These are phyloP conservation scores for Amphiprion clarkii DNA, from an alignment of 2,797 vertebrate species.

Conservation along the genomic window DNA sequence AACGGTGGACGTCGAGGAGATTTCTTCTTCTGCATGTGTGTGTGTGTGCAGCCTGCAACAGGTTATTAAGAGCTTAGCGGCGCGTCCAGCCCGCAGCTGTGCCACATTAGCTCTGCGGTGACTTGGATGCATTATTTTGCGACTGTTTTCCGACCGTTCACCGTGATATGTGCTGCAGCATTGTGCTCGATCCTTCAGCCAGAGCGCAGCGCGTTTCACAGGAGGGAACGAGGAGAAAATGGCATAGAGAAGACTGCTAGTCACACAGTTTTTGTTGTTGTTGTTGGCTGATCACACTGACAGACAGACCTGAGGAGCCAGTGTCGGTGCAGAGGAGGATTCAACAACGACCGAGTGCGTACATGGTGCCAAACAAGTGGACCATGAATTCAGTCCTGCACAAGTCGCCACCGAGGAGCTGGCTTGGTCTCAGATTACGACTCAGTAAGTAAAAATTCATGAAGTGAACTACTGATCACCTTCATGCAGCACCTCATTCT, in stretches of 20 bases:
- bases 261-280: background rate
- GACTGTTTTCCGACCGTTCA: constrained; percentile 9
- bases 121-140: constrained; percentile 10
- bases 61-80: constrained; percentile 50
- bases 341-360: constrained; percentile 40
- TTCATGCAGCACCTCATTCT: background rate
- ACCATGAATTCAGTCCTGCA: constrained; percentile 76
- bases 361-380: constrained; percentile 86
- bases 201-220: constrained; percentile 2
- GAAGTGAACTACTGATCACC: background rate
- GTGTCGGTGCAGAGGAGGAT: constrained; percentile 7
- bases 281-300: background rate
- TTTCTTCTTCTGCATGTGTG: background rate
- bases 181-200: constrained; percentile 36
- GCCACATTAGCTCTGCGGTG: background rate
- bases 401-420: constrained; percentile 78
- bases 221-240: constrained; percentile 24
- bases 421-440: constrained; percentile 80
- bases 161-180: constrained; percentile 46
- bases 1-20: constrained; percentile 43
- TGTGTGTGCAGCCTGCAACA: constrained; percentile 64
- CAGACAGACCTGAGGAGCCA: constrained; percentile 29
- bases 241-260: constrained; percentile 25
- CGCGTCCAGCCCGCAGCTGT: constrained; percentile 5
- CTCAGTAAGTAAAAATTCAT: constrained; percentile 76